A percentile compares a stretch with the other conserved stretches of the same genome.
Conservation (phyloP, 2,797 vertebrate genomes). For the Emydoidea blandingii region DNA sequence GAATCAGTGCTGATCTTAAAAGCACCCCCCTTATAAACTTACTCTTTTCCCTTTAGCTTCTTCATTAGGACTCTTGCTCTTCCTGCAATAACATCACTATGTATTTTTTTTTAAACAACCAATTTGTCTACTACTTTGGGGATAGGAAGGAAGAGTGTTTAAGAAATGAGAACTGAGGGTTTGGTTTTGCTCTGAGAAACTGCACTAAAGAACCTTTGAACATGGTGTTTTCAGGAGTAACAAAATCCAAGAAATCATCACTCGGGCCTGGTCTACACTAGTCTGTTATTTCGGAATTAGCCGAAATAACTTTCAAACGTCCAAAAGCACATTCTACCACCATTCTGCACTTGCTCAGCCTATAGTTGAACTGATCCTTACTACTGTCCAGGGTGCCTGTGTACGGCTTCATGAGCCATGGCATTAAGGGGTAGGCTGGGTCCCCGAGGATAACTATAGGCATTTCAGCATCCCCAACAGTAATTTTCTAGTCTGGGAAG, state of each 20-base stretch:
- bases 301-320: too few species aligned
- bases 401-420: too few species aligned
- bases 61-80: background rate
- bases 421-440: too few species aligned
- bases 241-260: background rate
- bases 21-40: background rate
- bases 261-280: background rate
- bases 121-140: background rate
- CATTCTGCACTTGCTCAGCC: too few species aligned
- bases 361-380: too few species aligned
- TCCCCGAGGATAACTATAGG: too few species aligned
- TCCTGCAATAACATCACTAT: background rate
- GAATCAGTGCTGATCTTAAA: background rate
- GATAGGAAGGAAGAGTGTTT: too few species aligned
- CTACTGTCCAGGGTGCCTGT: too few species aligned
- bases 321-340: too few species aligned
- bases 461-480: too few species aligned
- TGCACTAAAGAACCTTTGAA: background rate
- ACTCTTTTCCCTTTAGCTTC: background rate
- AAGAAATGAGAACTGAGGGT: background rate
- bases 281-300: too few species aligned
- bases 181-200: background rate
- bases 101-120: background rate
- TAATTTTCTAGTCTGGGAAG: too few species aligned
- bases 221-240: background rate